A percentile compares a stretch with the other conserved stretches of the same genome.
Evolutionary conservation across 1,140 invertebrate species (phyloP).

Genomic region (Metopolophium dirhodum): DNA sequence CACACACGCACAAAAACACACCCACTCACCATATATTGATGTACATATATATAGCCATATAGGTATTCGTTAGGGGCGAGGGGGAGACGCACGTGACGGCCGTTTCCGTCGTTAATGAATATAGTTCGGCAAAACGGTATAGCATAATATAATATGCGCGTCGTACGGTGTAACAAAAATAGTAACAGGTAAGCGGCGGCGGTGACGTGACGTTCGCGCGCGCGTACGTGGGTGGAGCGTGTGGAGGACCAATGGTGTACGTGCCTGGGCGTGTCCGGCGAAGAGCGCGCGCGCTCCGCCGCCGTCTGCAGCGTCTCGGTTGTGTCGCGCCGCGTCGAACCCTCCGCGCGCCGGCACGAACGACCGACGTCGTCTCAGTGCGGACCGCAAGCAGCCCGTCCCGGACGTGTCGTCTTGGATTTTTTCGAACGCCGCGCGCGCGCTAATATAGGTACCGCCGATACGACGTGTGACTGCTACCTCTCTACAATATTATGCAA

Average conservation of each 20-base stretch:
- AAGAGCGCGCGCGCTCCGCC: constrained; percentile 17
- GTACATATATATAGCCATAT: not conserved
- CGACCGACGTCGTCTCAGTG: constrained; percentile 27
- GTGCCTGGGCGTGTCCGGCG: constrained; percentile 46
- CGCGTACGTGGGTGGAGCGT: constrained; percentile 44
- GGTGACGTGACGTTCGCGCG: constrained; percentile 13
- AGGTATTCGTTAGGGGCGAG: not conserved
- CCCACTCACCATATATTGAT: not conserved
- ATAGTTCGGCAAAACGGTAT: constrained; percentile 41
- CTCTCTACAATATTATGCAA: not conserved
- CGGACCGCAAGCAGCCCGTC: constrained; percentile 25
- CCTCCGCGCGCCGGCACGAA: constrained; percentile 17
- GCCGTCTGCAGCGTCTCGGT: not conserved
- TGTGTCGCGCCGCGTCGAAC: constrained; percentile 20
- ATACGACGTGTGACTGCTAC: not conserved
- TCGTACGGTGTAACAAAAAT: constrained; percentile 14
- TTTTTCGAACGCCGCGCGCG: not conserved
- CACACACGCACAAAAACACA: not conserved
- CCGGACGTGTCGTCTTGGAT: constrained; percentile 13
- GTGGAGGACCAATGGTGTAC: constrained; percentile 42
- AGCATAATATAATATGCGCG: not conserved
- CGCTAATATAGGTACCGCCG: not conserved
- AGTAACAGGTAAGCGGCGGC: constrained; percentile 45
- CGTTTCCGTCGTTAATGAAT: constrained; percentile 48
- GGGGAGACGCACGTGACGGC: constrained; percentile 22